These are phyloP conservation scores for Megaptera novaeangliae DNA, from an alignment of 2,113 vertebrate species.

Conservation along the genomic window DNA sequence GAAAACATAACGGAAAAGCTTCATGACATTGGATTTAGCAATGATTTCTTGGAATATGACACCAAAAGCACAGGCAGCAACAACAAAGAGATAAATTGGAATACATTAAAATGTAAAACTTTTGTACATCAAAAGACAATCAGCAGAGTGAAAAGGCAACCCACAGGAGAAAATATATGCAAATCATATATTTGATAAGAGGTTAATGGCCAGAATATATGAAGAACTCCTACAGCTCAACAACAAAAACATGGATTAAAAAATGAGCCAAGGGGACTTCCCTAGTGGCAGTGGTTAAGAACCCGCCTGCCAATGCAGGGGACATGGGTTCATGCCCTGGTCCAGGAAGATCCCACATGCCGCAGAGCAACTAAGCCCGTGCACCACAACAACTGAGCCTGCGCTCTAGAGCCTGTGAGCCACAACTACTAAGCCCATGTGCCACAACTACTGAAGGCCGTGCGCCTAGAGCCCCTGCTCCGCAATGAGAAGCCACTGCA, in stretches of 20 bases:
- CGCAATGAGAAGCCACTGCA: accelerated
- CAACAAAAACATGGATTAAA: neutral
- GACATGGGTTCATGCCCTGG: no score
- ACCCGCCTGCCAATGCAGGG: no score
- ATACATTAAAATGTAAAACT: neutral
- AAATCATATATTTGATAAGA: neutral
- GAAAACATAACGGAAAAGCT: neutral
- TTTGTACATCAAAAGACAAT: neutral
- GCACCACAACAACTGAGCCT: no score
- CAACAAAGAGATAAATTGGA: neutral
- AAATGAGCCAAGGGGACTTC: neutral
- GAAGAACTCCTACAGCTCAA: slow-evolving; percentile 2
- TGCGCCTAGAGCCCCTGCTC: no score
- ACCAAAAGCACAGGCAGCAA: neutral
- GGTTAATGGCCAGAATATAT: neutral
- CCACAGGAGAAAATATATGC: neutral
- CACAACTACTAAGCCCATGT: no score
- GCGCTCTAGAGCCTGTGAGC: no score
- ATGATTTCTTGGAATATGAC: neutral
- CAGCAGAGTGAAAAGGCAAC: neutral
- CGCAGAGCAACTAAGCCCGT: no score
- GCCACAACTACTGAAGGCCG: no score
- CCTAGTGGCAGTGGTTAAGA: no score
- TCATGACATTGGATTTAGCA: neutral
- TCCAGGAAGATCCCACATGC: no score